A percentile compares a stretch with the other conserved stretches of the same genome.
Evolutionary conservation across 2,888 invertebrate genomes (phyloP).

Genomic region (Anorthoa munda): DNA sequence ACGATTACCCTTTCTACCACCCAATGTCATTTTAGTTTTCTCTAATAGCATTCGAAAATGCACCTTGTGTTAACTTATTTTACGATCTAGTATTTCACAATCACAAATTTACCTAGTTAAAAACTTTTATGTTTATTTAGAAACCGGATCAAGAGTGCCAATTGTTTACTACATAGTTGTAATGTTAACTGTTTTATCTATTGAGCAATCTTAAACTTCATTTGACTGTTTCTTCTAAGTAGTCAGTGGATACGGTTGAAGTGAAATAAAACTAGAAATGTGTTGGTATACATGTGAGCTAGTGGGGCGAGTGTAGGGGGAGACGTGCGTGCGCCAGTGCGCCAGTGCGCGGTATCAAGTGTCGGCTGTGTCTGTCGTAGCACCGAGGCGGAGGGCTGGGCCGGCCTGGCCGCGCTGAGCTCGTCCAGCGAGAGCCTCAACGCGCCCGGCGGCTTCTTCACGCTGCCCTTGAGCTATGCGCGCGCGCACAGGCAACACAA

Average conservation of each 20-base stretch:
- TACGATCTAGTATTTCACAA: conserved; percentile 14
- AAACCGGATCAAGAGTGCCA: conserved; percentile 10
- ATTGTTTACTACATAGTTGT: conserved; percentile 1
- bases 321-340: conserved; percentile 3
- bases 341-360: conserved; percentile 44
- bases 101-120: conserved; percentile 26
- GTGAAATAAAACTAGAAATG: conserved; percentile 5
- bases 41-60: conserved; percentile 30
- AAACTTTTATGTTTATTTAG: conserved; percentile 17
- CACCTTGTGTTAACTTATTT: conserved; percentile 32
- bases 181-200: not conserved
- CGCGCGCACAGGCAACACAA: conserved; percentile 95
- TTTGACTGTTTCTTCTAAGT: conserved; percentile 9
- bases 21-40: conserved; percentile 12
- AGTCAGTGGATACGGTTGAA: conserved; percentile 15
- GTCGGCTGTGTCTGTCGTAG: conserved; percentile 75
- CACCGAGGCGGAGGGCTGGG: conserved; percentile 84
- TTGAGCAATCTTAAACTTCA: conserved; percentile 2
- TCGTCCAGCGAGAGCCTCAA: conserved; percentile 93
- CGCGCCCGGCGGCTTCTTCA: conserved; percentile 92
- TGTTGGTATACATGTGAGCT: conserved; percentile 10
- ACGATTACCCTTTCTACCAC: conserved; percentile 44
- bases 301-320: conserved; percentile 22
- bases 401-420: conserved; percentile 84
- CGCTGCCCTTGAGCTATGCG: conserved; percentile 94